Evolutionary conservation across 2,888 invertebrate species (phyloP).

Genomic region (Drosophila glabriapex): DNA sequence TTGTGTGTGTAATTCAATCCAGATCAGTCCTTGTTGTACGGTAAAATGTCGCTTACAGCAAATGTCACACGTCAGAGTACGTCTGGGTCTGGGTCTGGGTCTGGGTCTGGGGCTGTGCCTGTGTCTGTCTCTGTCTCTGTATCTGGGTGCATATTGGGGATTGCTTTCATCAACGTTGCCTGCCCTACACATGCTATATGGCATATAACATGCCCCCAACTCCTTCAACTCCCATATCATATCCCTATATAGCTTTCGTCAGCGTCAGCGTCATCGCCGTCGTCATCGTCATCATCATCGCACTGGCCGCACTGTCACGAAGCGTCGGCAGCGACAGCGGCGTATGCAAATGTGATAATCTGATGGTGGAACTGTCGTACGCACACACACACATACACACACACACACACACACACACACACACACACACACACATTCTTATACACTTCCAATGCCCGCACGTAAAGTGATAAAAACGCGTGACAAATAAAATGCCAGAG

Average conservation of each 20-base stretch:
- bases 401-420: conserved; percentile 13
- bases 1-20: conserved; percentile 82
- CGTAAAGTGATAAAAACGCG: conserved; percentile 82
- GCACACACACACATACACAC: conserved; percentile 18
- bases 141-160: conserved; percentile 49
- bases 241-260: conserved; percentile 33
- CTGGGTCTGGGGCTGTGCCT: not conserved
- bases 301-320: conserved; percentile 62
- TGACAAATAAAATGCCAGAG: conserved; percentile 80
- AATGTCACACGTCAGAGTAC: conserved; percentile 75
- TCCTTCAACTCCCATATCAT: conserved; percentile 21
- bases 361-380: conserved; percentile 60
- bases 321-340: conserved; percentile 46
- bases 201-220: conserved; percentile 13
- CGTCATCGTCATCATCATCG: conserved; percentile 52
- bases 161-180: conserved; percentile 64
- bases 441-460: conserved; percentile 38
- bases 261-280: conserved; percentile 40
- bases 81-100: conserved; percentile 5
- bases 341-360: conserved; percentile 82
- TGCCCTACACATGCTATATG: conserved; percentile 2
- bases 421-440: conserved; percentile 13
- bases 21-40: conserved; percentile 77
- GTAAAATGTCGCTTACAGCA: conserved; percentile 80
- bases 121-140: not conserved